phyloP scores from a whole-genome alignment of 2,797 vertebrate genomes.

The Myotis pilosus region DNA sequence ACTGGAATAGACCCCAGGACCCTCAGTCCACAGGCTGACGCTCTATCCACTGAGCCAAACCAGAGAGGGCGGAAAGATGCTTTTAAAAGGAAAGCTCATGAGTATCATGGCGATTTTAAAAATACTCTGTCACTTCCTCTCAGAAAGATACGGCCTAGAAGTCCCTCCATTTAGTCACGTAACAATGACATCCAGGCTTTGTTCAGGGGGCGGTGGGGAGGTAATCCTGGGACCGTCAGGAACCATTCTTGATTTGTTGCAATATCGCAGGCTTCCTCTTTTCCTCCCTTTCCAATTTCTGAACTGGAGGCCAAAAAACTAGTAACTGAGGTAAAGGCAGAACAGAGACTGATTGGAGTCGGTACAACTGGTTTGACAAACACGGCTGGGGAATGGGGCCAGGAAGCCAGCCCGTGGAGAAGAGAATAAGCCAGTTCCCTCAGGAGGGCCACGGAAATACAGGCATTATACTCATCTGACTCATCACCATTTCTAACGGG shows the following conservation, averaged over 20 bases:
- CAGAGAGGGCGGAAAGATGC: not conserved
- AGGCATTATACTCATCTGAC: not conserved
- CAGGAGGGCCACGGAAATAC: not conserved
- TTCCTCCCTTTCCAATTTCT: not conserved
- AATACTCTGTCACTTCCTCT: not conserved
- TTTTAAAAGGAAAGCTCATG: not conserved
- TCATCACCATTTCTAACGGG: not conserved
- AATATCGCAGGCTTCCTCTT: not conserved
- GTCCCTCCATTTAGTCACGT: not conserved
- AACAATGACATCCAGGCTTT: not conserved
- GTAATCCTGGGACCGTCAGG: not conserved
- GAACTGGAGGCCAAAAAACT: not conserved
- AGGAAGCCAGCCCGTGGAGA: not conserved
- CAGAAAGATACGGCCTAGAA: not conserved
- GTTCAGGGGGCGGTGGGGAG: not conserved
- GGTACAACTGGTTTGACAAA: not conserved
- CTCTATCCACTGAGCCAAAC: too few species aligned
- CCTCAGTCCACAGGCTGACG: too few species aligned
- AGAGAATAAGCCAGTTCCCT: not conserved
- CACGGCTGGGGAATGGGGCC: not conserved
- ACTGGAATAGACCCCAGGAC: too few species aligned
- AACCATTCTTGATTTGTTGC: not conserved
- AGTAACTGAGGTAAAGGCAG: not conserved
- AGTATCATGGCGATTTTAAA: not conserved
- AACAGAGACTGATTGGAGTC: not conserved